Conservation (phyloP, 2,888 invertebrate genomes). For the Microplitis deprimator region DNA sequence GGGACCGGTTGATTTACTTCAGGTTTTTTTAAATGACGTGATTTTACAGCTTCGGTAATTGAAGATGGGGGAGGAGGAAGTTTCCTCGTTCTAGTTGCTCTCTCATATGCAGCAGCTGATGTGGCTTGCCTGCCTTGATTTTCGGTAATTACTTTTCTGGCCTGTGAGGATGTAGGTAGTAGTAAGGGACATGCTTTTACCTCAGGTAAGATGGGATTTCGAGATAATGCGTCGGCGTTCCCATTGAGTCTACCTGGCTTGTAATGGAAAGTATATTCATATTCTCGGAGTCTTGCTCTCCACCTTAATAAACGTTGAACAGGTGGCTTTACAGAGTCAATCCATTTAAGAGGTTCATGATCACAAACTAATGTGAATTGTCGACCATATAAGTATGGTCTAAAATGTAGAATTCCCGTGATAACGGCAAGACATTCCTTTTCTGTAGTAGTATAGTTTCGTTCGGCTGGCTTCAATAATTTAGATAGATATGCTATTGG, state of each 20-base stretch:
- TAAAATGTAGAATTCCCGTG: constrained; percentile 35
- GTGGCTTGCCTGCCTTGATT: neutral
- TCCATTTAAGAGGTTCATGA: constrained; percentile 42
- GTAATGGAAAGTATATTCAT: constrained; percentile 34
- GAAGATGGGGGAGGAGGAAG: no score
- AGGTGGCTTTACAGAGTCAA: constrained; percentile 31
- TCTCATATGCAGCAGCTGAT: neutral
- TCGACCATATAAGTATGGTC: constrained; percentile 38
- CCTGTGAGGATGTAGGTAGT: neutral
- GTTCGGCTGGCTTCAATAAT: neutral
- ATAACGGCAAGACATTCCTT: constrained; percentile 40
- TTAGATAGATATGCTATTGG: constrained; percentile 10
- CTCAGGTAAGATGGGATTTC: neutral
- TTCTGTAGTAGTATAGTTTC: constrained; percentile 40
- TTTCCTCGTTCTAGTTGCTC: no score
- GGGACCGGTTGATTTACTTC: neutral
- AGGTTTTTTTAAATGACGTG: no score
- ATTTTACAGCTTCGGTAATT: no score
- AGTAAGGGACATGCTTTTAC: neutral
- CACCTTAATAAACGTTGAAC: constrained; percentile 25
- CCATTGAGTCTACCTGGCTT: constrained; percentile 34
- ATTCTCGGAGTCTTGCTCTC: constrained; percentile 33
- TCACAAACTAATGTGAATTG: constrained; percentile 38
- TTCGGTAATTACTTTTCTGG: neutral
- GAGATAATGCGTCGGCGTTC: constrained; percentile 35